Evolutionary conservation across 2,888 invertebrate species (phyloP), one percentile per base, ranked within the genome.

Genomic region (Morpho helenor): DNA sequence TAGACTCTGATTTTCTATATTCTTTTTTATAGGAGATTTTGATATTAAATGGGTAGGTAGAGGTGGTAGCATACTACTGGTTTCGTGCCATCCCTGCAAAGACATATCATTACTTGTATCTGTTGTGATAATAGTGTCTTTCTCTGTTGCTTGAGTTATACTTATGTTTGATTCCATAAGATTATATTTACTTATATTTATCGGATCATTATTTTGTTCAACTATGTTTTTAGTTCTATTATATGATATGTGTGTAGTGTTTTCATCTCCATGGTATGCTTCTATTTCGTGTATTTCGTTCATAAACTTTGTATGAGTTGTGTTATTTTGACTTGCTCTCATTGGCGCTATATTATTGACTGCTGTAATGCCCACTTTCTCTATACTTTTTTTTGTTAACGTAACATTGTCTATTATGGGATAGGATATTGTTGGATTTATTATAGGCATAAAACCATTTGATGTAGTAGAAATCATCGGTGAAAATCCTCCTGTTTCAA

Each of bases 401-500:
- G 68, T 71, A 23, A 66, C 72, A 54, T 66, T 70, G 48, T 70
- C 73, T 31, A 71, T 60, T 50, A 73, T 65, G 59, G 70, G 74
- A 49, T 78, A 74, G 59, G 80, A 68, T 56, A 79, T 80, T 42
- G 77, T 75, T 59, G 87, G 86, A 66, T 82, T 74, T 86, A 92
- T 75, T 91, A 92, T 74, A 0, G 96, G 96, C 74, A 91, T 92
- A 71, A 96, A 96, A 7, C 96, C 96, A 44, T 95, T 94, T 61
- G 93, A 87, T 52, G 92, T 92, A 45, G 93, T 93, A 1, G 96
- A 96, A 16, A 95, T 76, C 70, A 95, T 92, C 10, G 96, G 96
- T 9, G 94, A 87, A 74, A 96, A 96, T 2, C 96, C 96, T 10
- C 96, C 95, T 22, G 93, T 93, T 81, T 95, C 94, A 55, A 95